Conservation (phyloP, 2,888 invertebrate species). For the Diloba caeruleocephala region DNA sequence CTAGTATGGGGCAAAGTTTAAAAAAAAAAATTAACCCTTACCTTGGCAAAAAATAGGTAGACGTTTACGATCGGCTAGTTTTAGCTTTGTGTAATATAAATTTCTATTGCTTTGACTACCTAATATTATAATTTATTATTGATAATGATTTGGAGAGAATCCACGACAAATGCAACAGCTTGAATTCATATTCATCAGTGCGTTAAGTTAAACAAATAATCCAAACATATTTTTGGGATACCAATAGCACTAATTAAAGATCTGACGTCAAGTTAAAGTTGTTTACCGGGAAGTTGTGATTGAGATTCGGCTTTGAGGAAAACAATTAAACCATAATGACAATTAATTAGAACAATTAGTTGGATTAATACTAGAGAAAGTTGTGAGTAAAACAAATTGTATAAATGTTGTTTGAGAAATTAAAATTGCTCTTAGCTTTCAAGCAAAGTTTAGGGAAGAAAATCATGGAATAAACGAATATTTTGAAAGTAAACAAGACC, state of each 20-base stretch:
- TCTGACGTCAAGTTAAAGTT: slow-evolving; percentile 13
- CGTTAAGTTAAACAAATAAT: no score
- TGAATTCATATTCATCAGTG: no score
- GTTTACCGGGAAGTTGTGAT: slow-evolving; percentile 16
- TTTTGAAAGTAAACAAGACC: neutral
- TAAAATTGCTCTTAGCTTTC: neutral
- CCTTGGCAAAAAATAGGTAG: no score
- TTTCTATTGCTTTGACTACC: no score
- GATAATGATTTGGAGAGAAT: no score
- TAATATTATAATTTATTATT: no score
- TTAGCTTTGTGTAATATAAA: no score
- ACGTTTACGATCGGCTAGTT: no score
- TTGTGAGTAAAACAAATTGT: no score
- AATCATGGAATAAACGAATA: neutral
- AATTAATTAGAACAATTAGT: slow-evolving; percentile 21
- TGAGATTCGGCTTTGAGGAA: slow-evolving; percentile 8
- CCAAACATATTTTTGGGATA: slow-evolving; percentile 1
- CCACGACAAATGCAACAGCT: no score
- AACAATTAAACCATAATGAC: slow-evolving; percentile 28
- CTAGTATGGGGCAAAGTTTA: no score
- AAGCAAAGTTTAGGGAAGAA: neutral
- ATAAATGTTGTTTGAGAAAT: slow-evolving; percentile 1
- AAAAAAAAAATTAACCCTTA: no score
- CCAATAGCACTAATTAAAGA: slow-evolving; percentile 7
- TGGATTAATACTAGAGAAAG: slow-evolving; percentile 8